Percentiles rank a stretch among this genome's conserved stretches.
These are phyloP conservation scores for Parotia lawesii DNA, from an alignment of 2,113 vertebrate species.

Conservation along the genomic window DNA sequence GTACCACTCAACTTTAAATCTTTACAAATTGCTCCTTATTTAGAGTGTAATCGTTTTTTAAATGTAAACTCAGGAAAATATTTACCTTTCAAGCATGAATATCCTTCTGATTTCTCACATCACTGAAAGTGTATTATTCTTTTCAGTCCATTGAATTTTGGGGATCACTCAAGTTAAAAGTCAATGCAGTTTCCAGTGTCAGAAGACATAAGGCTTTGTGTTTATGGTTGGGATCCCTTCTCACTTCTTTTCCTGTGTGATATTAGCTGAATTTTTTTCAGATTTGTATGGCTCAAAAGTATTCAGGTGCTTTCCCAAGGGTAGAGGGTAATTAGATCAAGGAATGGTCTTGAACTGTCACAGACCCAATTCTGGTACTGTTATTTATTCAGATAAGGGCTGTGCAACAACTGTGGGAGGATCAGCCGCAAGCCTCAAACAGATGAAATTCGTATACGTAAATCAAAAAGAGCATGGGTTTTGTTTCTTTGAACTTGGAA, in stretches of 20 bases:
- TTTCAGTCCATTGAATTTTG: slow-evolving; percentile 60
- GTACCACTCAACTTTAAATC: slow-evolving; percentile 40
- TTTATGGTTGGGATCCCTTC: not conserved
- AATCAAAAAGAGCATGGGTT: slow-evolving; percentile 29
- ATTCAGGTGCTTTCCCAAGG: not conserved
- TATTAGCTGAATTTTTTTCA: not conserved
- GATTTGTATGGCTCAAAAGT: not conserved
- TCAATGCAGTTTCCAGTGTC: slow-evolving; percentile 52
- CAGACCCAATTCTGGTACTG: not conserved
- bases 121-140: slow-evolving; percentile 58
- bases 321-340: slow-evolving; percentile 24
- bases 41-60: slow-evolving; percentile 58
- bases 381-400: not conserved
- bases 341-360: not conserved
- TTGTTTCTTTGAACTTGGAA: slow-evolving; percentile 45
- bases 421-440: not conserved
- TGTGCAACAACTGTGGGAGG: slow-evolving; percentile 28
- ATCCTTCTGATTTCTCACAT: slow-evolving; percentile 60
- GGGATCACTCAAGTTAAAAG: slow-evolving; percentile 69
- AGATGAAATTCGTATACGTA: slow-evolving; percentile 31
- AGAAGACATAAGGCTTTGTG: slow-evolving; percentile 48
- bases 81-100: slow-evolving; percentile 62
- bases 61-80: slow-evolving; percentile 26
- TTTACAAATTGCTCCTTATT: slow-evolving; percentile 41
- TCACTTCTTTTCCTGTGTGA: not conserved